Evolutionary conservation across 2,888 invertebrate species (phyloP).

Genomic region (Drosophila conformis): DNA sequence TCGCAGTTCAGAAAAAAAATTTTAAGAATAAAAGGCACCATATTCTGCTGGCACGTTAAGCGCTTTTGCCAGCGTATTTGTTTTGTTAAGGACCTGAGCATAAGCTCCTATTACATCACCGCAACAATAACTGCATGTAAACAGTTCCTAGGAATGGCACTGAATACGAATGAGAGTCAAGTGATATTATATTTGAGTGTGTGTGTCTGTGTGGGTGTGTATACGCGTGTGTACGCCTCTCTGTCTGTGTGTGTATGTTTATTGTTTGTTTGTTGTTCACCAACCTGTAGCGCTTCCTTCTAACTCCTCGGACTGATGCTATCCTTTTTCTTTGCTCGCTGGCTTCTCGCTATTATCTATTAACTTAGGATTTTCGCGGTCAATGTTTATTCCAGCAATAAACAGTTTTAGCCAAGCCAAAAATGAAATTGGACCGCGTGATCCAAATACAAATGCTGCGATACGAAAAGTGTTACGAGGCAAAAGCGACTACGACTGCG

Average conservation of each 20-base stretch:
- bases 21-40: not conserved
- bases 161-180: conserved; percentile 36
- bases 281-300: conserved; percentile 58
- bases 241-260: conserved; percentile 1
- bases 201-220: conserved; percentile 2
- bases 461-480: conserved; percentile 22
- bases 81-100: conserved; percentile 50
- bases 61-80: conserved; percentile 23
- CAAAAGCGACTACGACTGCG: conserved; percentile 38
- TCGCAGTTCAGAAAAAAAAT: not conserved
- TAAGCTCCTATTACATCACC: conserved; percentile 54
- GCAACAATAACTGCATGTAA: conserved; percentile 18
- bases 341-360: conserved; percentile 7
- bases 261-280: conserved; percentile 25
- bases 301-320: conserved; percentile 7
- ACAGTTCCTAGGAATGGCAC: conserved; percentile 11
- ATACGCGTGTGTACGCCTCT: not conserved
- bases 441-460: conserved; percentile 40
- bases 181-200: conserved; percentile 19
- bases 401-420: not conserved
- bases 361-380: not conserved
- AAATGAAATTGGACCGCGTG: conserved; percentile 26
- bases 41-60: conserved; percentile 6
- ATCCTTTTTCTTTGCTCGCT: conserved; percentile 2
- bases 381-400: conserved; percentile 2